These are phyloP conservation scores for Sparidentex hasta DNA, from an alignment of 2,797 vertebrate genomes.

Conservation along the genomic window DNA sequence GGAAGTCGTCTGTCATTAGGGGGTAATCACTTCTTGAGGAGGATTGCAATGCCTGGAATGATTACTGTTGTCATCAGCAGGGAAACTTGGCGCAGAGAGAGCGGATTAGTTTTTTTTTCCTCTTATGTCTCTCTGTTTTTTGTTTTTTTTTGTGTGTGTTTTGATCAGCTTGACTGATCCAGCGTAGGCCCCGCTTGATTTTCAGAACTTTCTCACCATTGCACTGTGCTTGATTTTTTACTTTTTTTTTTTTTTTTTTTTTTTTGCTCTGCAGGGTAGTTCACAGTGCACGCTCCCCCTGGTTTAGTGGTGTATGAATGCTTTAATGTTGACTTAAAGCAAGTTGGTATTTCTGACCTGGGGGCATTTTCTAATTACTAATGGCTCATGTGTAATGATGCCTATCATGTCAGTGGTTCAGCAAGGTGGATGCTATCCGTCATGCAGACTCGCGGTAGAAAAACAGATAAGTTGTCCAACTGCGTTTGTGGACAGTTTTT, in stretches of 20 bases:
- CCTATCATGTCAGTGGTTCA: constrained; percentile 72
- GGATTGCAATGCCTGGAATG: constrained; percentile 77
- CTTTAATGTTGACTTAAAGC: constrained; percentile 59
- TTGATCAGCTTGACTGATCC: constrained; percentile 50
- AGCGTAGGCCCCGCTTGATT: constrained; percentile 20
- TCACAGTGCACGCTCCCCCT: not conserved
- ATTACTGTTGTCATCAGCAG: constrained; percentile 78
- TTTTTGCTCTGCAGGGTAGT: not conserved
- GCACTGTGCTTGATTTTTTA: not conserved
- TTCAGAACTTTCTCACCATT: constrained; percentile 33
- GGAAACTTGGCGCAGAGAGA: constrained; percentile 66
- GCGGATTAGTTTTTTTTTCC: constrained; percentile 23
- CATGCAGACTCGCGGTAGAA: constrained; percentile 54
- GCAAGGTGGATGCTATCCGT: constrained; percentile 64
- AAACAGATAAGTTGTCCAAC: constrained; percentile 24
- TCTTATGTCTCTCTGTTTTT: not conserved
- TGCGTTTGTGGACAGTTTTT: not conserved
- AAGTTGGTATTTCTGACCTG: constrained; percentile 70
- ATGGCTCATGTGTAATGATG: constrained; percentile 76
- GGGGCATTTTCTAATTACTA: constrained; percentile 72
- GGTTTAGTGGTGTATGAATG: constrained; percentile 36
- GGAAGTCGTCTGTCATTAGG: constrained; percentile 82
- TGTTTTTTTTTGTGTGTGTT: constrained; percentile 49
- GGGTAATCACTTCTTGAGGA: constrained; percentile 79
- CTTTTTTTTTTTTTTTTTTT: no score